Evolutionary conservation across 2,888 invertebrate species (phyloP).

Genomic region (Nudaria mundana): DNA sequence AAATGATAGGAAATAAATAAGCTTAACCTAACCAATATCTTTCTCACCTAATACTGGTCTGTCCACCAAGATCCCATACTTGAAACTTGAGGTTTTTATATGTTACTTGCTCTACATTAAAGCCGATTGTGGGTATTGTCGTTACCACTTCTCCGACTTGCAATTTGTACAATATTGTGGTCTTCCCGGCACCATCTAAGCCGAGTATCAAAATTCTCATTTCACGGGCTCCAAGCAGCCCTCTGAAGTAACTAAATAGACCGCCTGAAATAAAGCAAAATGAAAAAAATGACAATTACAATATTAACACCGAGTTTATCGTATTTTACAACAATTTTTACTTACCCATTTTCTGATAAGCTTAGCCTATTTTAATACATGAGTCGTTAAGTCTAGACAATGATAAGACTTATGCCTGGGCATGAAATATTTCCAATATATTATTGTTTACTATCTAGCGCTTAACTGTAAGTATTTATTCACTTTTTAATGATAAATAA

Average conservation of each 20-base stretch:
- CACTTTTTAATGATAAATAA: slow-evolving; percentile 43
- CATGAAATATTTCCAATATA: slow-evolving; percentile 38
- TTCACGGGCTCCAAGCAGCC: slow-evolving; percentile 97
- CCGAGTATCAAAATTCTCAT: slow-evolving; percentile 99
- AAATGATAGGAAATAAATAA: slow-evolving; percentile 11
- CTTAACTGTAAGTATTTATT: slow-evolving; percentile 29
- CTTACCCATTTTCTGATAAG: slow-evolving; percentile 73
- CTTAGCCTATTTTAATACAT: slow-evolving; percentile 64
- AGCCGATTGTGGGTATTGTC: slow-evolving; percentile 98
- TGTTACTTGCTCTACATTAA: slow-evolving; percentile 99
- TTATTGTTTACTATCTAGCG: slow-evolving; percentile 35
- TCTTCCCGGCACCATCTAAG: slow-evolving; percentile 99
- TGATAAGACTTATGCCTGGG: slow-evolving; percentile 36
- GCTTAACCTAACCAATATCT: slow-evolving; percentile 32
- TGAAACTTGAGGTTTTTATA: slow-evolving; percentile 99
- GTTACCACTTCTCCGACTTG: slow-evolving; percentile 99
- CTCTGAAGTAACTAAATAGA: slow-evolving; percentile 97
- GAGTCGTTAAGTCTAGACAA: slow-evolving; percentile 57
- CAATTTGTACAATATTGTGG: slow-evolving; percentile 97
- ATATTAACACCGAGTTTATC: slow-evolving; percentile 23
- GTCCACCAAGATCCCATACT: slow-evolving; percentile 99
- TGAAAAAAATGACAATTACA: slow-evolving; percentile 13
- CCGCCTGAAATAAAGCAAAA: slow-evolving; percentile 86
- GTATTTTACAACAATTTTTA: slow-evolving; percentile 36
- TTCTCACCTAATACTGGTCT: slow-evolving; percentile 96